Percentiles rank a stretch among this genome's conserved stretches.
Evolutionary conservation across 2,888 invertebrate genomes (phyloP).

Genomic region (Atherix ibis): DNA sequence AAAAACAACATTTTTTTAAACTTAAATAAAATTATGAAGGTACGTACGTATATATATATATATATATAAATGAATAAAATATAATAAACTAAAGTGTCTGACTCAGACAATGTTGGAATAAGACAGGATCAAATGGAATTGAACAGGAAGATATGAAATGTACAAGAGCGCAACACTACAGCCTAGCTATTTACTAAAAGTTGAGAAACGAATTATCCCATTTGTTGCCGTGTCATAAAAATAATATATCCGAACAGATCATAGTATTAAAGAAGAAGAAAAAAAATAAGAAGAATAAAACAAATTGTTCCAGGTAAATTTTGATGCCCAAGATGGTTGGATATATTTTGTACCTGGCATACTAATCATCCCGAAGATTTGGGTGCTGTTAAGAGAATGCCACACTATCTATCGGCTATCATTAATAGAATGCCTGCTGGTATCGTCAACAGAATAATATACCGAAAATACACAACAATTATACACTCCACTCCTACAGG

Average conservation of each 20-base stretch:
- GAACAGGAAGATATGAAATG: not conserved
- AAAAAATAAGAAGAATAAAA: not conserved
- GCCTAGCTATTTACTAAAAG: no score
- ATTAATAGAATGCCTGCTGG: no score
- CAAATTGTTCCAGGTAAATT: constrained; percentile 3
- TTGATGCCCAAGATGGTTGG: not conserved
- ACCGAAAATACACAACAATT: no score
- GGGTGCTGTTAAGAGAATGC: no score
- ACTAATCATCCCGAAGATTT: no score
- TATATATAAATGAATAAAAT: not conserved
- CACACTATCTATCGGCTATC: no score
- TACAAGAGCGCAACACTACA: not conserved
- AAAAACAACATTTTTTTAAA: no score
- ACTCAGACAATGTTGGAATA: not conserved
- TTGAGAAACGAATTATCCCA: constrained; percentile 9
- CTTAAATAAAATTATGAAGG: constrained; percentile 5
- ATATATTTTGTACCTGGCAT: no score
- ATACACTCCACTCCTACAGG: no score
- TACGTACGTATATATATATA: not conserved
- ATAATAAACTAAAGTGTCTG: no score
- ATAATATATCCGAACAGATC: constrained; percentile 11
- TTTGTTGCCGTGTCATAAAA: constrained; percentile 11
- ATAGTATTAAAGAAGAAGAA: constrained; percentile 1
- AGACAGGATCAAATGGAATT: no score
- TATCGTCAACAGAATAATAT: no score